Percentiles rank a stretch among this genome's conserved stretches.
Evolutionary conservation across 2,888 invertebrate species (phyloP).

Genomic region (Operophtera brumata): DNA sequence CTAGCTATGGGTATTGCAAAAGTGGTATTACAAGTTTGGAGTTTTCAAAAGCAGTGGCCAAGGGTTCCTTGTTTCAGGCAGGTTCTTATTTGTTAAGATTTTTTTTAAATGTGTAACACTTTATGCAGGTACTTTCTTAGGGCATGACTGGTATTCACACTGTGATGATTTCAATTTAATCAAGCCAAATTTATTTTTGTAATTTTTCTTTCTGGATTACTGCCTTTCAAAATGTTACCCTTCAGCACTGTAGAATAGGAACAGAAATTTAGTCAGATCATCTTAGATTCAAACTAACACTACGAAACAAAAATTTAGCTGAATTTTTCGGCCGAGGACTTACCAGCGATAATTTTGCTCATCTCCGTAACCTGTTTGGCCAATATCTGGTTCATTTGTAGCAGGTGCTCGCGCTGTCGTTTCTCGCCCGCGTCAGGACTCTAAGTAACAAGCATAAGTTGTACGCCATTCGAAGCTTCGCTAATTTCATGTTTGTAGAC

Average conservation of each 20-base stretch:
- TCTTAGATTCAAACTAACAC: constrained; percentile 17
- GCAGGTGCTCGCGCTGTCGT: constrained; percentile 91
- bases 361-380: constrained; percentile 97
- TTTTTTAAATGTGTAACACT: too few species aligned
- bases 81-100: too few species aligned
- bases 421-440: constrained; percentile 91
- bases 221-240: background rate
- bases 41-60: background rate
- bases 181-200: too few species aligned
- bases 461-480: constrained; percentile 73
- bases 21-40: background rate
- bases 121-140: background rate
- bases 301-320: constrained; percentile 15
- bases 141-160: background rate
- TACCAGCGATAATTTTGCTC: constrained; percentile 97
- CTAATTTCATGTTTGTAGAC: constrained; percentile 46
- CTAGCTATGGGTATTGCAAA: background rate
- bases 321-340: constrained; percentile 50
- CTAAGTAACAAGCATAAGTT: constrained; percentile 63
- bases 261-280: constrained; percentile 17
- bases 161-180: too few species aligned
- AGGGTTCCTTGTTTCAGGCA: background rate
- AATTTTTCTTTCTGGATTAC: too few species aligned
- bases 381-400: constrained; percentile 94
- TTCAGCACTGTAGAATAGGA: background rate